These are phyloP conservation scores for Cylloceria caligata DNA, from an alignment of 2,888 invertebrate species.

Conservation along the genomic window DNA sequence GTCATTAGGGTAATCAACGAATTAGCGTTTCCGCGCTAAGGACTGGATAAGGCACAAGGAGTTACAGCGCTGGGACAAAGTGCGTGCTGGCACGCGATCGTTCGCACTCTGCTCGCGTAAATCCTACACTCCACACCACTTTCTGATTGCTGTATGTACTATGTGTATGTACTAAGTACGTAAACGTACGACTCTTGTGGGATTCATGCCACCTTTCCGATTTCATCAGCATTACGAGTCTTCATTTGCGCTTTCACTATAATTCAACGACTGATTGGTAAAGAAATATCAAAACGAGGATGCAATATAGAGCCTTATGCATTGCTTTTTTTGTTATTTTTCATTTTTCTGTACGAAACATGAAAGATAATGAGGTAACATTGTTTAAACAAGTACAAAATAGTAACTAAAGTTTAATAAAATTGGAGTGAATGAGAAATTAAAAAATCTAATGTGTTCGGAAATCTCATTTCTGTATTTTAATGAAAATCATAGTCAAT, in stretches of 20 bases:
- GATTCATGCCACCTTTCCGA: constrained; percentile 33
- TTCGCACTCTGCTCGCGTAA: constrained; percentile 58
- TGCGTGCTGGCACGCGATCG: constrained; percentile 81
- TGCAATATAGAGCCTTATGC: too few species aligned
- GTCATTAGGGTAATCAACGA: constrained; percentile 82
- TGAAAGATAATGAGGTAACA: too few species aligned
- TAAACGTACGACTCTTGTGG: constrained; percentile 6
- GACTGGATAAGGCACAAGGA: constrained; percentile 80
- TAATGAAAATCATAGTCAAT: too few species aligned
- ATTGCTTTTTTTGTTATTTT: neutral
- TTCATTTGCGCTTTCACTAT: constrained; percentile 21
- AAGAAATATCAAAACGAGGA: too few species aligned
- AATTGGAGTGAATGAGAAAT: too few species aligned
- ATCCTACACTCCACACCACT: constrained; percentile 29
- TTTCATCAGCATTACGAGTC: constrained; percentile 30
- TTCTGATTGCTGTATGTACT: constrained; percentile 3
- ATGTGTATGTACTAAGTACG: constrained; percentile 44
- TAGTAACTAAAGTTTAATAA: too few species aligned
- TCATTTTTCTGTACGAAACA: neutral
- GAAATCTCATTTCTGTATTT: too few species aligned
- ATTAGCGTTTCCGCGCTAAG: constrained; percentile 81
- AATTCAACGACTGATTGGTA: neutral
- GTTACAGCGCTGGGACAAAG: constrained; percentile 78
- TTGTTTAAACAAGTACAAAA: too few species aligned
- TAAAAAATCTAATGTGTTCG: too few species aligned